Evolutionary conservation across 2,888 invertebrate species (phyloP), one percentile per base, ranked within the genome.

Genomic region (Pheosia tremula): DNA sequence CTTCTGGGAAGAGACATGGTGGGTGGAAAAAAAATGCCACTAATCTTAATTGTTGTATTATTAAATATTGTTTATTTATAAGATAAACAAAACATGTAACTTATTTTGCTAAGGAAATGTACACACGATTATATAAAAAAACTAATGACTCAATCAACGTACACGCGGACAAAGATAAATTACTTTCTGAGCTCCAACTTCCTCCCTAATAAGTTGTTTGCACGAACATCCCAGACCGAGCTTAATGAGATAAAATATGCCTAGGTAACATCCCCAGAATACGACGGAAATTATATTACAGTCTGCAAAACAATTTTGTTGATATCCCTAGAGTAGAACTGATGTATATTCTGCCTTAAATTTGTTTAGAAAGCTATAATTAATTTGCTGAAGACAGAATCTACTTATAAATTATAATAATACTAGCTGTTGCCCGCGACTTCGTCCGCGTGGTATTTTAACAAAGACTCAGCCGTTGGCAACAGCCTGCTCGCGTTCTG

Each of bases 181-280:
- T 60, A 56, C 50, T 60, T 60, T 60, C 50, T 5, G 50, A 41
- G 49, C 58, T 58, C 24, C 43, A 58, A 58, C 41, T 58, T 57
- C 36, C 38, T 38, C 49, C 59, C 56, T 50, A 60, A 60, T 56
- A 50, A 60, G 56, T 47, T 60, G 38, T 60, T 56, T 56, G 60
- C 50, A 41, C 50, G 45, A 60, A 60, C 56, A 24, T 58, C 60
- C 37, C 49, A 24, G 39, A 50, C 50, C 41, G 50, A 56, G 56
- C 49, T 41, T 56, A 60, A 55, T 37, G 47, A 55, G 38, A 47
- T 55, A 55, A 55, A 55, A 56, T 56, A 56, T 50, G 47, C 54
- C n/a, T 56, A 60, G 41, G 50, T 13, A 49, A 37, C 11, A 39
- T n/a, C 39, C 10, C 13, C 10, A 55, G n/a, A 55, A 55, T 39